Conservation (phyloP, 2,888 invertebrate genomes). For the Sinohyriopsis cumingii region DNA sequence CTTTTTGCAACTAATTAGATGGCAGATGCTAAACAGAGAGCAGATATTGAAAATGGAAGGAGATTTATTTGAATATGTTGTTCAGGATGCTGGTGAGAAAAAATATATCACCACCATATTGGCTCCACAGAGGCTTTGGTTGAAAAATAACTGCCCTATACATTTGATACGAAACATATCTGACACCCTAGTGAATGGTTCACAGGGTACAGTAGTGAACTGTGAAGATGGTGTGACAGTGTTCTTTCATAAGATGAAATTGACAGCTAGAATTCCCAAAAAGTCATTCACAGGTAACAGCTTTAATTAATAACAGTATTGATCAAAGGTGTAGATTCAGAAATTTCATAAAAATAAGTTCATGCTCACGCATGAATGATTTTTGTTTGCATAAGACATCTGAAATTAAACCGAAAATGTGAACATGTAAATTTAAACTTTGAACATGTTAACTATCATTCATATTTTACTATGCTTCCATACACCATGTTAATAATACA, state of each 20-base stretch:
- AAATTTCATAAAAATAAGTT: no score
- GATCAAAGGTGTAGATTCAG: no score
- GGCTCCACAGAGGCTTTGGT: constrained; percentile 11
- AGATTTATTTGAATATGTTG: constrained; percentile 5
- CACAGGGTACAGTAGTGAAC: constrained; percentile 3
- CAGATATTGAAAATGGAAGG: constrained; percentile 2
- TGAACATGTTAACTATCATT: no score
- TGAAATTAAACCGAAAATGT: no score
- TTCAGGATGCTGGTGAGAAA: constrained; percentile 6
- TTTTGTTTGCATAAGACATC: no score
- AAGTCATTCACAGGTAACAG: constrained; percentile 3
- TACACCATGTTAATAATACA: no score
- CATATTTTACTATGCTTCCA: no score
- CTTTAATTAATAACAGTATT: no score
- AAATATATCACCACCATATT: background rate
- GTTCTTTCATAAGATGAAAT: background rate
- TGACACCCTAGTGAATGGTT: constrained; percentile 10
- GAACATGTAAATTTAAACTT: no score
- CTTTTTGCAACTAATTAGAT: constrained; percentile 8
- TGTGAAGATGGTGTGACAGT: constrained; percentile 3
- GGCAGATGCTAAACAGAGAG: constrained; percentile 7
- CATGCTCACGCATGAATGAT: no score
- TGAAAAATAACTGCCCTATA: constrained; percentile 2
- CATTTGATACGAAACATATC: constrained; percentile 7
- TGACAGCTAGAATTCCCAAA: background rate